A percentile compares a stretch with the other conserved stretches of the same genome.
phyloP scores from a whole-genome alignment of 2,888 invertebrate genomes.

The Ferdinandea cuprea region DNA sequence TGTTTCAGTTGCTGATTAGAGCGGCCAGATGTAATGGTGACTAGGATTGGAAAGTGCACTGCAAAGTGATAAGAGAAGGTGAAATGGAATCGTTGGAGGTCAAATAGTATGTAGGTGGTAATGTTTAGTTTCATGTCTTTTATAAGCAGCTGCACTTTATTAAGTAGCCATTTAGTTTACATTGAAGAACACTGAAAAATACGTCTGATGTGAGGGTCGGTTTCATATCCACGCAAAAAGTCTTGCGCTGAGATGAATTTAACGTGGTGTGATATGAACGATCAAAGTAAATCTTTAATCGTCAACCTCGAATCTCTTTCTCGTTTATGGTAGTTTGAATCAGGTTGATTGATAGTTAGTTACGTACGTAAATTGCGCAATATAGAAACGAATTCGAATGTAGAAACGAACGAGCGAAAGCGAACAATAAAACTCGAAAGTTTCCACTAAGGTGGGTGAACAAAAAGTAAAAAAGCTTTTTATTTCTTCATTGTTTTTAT shows the following conservation, averaged over 20 bases:
- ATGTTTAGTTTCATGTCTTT: conserved; percentile 44
- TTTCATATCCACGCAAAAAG: not conserved
- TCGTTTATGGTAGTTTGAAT: too few species aligned
- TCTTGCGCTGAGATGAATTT: not conserved
- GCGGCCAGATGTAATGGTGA: conserved; percentile 10
- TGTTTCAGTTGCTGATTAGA: not conserved
- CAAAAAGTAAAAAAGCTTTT: too few species aligned
- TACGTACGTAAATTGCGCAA: too few species aligned
- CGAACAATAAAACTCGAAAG: too few species aligned
- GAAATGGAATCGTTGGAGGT: not conserved
- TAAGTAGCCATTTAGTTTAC: conserved; percentile 34
- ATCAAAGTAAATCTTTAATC: too few species aligned
- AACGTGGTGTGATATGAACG: not conserved
- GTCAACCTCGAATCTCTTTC: too few species aligned
- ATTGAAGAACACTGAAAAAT: conserved; percentile 25
- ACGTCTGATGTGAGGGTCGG: not conserved
- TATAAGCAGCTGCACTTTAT: not conserved
- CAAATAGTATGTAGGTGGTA: conserved; percentile 48
- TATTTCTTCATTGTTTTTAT: too few species aligned
- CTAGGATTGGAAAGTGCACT: conserved; percentile 9
- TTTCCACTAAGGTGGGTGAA: too few species aligned
- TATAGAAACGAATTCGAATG: too few species aligned
- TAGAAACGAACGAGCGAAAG: too few species aligned
- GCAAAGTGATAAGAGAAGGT: conserved; percentile 16
- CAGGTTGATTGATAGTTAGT: too few species aligned